phyloP scores from a whole-genome alignment of 2,113 vertebrate species.

The Dasyurus viverrinus region DNA sequence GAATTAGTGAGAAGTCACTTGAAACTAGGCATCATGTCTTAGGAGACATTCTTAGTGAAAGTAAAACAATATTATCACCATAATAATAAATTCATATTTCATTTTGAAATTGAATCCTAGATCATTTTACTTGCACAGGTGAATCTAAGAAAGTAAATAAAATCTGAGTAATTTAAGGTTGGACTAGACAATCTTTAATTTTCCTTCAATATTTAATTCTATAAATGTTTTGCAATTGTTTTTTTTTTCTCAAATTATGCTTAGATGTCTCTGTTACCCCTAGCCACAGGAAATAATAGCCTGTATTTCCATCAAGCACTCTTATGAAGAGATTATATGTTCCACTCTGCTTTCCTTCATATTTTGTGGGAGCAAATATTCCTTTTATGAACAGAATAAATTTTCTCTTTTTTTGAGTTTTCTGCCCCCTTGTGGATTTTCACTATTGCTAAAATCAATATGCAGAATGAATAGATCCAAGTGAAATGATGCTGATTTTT shows the following conservation, averaged over 20 bases:
- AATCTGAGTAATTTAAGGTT: not conserved
- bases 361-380: rapidly evolving
- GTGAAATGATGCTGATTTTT: not conserved
- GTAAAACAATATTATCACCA: not conserved
- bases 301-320: constrained; percentile 1
- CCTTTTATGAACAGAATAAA: not conserved
- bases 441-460: constrained; percentile 38
- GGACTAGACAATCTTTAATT: not conserved
- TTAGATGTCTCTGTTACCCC: not conserved
- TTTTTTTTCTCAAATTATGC: not conserved
- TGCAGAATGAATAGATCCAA: not conserved
- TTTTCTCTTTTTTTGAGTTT: constrained; percentile 22
- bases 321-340: constrained; percentile 5
- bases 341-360: not conserved
- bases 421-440: constrained; percentile 28
- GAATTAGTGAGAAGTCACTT: not conserved
- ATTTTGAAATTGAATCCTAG: not conserved
- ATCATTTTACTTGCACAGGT: not conserved
- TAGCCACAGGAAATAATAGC: constrained; percentile 22
- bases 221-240: not conserved
- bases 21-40: not conserved
- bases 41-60: not conserved
- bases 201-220: not conserved
- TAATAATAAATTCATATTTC: not conserved
- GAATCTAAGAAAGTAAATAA: not conserved